Evolutionary conservation across 2,113 vertebrate species (phyloP), one percentile per base, ranked within the genome.

Genomic region (Elachura formosa): DNA sequence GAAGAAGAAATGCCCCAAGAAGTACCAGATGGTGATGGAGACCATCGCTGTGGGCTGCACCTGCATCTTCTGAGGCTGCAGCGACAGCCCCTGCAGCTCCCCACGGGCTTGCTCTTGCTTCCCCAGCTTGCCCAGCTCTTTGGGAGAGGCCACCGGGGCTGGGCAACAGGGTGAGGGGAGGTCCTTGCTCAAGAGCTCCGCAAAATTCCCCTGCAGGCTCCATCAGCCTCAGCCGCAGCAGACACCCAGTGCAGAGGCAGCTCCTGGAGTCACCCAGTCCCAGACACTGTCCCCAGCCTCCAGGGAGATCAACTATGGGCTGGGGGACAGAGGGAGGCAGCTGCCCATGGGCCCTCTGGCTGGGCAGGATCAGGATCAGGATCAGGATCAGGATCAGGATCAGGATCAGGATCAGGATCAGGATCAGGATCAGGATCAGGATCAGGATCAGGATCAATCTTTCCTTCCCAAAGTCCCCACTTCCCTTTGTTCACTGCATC

Each of bases 1-100:
- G 46, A 94, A 87, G 46, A 97, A 96, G 68, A n/a, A n/a, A n/a
- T 98, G 98, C 51, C 96, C 76, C 41, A 97, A 94, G 58, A 97
- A 98, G 48, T 98, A 98, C 78, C 97, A 97, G 87, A 95, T 64
- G 16, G 98, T 98, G 90, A 98, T 99, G 98, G 98, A 99, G 96
- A 98, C 98, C 96, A 98, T 99, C 2, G 98, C 98, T 0, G 98
- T 99, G 84, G 98, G 98, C 79, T 98, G 98, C 84, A 99, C 98
- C 74, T 98, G 98, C 93, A 98, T 99, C 94, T 98, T 98, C 96
- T 98, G 97, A 98, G 52, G 71, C 9, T 51, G 79, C 90, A 76
- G 10, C 79, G 82, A 58, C 15, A 29, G 25, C 3, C 40, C 71
- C 48, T 63, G 33, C 74, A 73, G 82, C 78, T 64, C 52, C 5